Conservation (phyloP, 1,140 invertebrate species). For the Spodoptera frugiperda region DNA sequence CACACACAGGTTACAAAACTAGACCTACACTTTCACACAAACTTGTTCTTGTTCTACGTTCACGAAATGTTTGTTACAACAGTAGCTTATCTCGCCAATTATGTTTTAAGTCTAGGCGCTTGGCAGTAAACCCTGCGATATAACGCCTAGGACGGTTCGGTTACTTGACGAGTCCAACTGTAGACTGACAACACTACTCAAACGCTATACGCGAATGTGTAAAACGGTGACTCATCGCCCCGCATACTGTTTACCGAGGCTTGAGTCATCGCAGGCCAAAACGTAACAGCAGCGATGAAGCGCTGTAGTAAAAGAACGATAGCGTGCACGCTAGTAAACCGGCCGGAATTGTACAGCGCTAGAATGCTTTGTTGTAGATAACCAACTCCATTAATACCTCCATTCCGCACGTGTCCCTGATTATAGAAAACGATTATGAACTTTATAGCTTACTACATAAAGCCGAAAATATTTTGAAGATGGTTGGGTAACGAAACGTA, state of each 20-base stretch:
- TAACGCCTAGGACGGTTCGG: slow-evolving; percentile 78
- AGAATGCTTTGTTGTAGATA: slow-evolving; percentile 68
- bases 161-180: slow-evolving; percentile 82
- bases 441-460: slow-evolving; percentile 54
- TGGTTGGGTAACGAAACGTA: slow-evolving; percentile 69
- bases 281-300: slow-evolving; percentile 68
- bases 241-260: slow-evolving; percentile 86
- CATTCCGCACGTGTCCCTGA: slow-evolving; percentile 80
- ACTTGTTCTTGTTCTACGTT: slow-evolving; percentile 68
- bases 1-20: slow-evolving; percentile 74
- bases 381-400: slow-evolving; percentile 84
- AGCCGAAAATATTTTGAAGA: slow-evolving; percentile 55
- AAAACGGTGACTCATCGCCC: slow-evolving; percentile 86
- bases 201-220: slow-evolving; percentile 86
- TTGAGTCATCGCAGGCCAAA: slow-evolving; percentile 82
- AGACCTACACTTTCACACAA: slow-evolving; percentile 80
- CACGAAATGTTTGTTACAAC: slow-evolving; percentile 65
- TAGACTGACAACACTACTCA: slow-evolving; percentile 85
- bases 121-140: slow-evolving; percentile 80
- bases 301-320: slow-evolving; percentile 61
- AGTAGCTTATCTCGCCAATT: slow-evolving; percentile 66
- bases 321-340: slow-evolving; percentile 55
- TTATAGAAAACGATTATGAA: slow-evolving; percentile 62
- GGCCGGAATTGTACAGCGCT: slow-evolving; percentile 69
- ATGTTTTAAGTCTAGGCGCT: slow-evolving; percentile 71